Conservation (phyloP, 2,797 vertebrate species). For the Poeciliopsis paucimaculata region DNA sequence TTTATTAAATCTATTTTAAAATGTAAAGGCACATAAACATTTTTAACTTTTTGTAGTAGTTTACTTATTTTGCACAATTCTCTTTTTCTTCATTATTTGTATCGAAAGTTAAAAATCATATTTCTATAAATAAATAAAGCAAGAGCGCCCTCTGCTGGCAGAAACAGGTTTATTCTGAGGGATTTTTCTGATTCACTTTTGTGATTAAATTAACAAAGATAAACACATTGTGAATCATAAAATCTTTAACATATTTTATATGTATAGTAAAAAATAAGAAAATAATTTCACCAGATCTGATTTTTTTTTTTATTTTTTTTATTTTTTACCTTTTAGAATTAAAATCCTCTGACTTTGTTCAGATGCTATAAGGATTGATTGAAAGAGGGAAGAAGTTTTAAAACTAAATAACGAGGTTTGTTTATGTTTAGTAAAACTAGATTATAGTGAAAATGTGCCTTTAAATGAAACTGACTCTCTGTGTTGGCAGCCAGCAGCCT, state of each 20-base stretch:
- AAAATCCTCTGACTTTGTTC: background rate
- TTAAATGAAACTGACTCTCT: background rate
- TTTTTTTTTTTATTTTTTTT: background rate
- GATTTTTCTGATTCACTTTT: background rate
- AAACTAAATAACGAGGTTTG: background rate
- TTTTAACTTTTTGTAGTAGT: background rate
- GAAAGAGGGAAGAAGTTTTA: background rate
- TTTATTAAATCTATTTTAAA: background rate
- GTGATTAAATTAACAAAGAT: background rate
- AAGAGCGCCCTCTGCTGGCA: conserved; percentile 54
- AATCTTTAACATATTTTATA: background rate
- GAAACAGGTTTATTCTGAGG: background rate
- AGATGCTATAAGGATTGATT: background rate
- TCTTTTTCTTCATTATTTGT: background rate
- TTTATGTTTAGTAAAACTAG: background rate
- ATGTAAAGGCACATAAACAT: background rate
- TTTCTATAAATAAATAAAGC: background rate
- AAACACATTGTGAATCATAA: background rate
- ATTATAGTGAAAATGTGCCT: background rate
- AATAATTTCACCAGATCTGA: background rate
- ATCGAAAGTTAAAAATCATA: background rate
- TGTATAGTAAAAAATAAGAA: background rate
- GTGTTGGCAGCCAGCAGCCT: background rate
- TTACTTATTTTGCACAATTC: background rate
- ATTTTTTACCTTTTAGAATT: background rate